Conservation (phyloP, 2,888 invertebrate species). For the Tetranychus piercei region DNA sequence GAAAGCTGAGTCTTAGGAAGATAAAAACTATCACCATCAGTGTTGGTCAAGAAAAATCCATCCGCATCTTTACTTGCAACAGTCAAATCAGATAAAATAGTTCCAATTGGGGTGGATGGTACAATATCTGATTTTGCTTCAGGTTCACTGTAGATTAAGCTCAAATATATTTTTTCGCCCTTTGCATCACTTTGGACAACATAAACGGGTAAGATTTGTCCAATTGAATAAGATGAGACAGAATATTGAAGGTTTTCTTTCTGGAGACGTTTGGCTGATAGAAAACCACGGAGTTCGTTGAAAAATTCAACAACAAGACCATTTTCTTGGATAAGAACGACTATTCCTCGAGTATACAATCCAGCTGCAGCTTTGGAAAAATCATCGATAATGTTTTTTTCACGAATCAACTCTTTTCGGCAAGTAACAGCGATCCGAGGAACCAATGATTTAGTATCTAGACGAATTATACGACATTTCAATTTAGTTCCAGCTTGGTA, state of each 20-base stretch:
- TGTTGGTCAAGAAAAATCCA: constrained; percentile 16
- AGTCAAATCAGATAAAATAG: not conserved
- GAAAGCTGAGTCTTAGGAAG: constrained; percentile 19
- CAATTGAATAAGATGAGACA: constrained; percentile 31
- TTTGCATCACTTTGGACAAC: not conserved
- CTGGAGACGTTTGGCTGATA: constrained; percentile 27
- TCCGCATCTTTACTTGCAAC: constrained; percentile 14
- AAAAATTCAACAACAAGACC: constrained; percentile 32
- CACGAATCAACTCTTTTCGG: constrained; percentile 32
- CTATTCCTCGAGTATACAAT: constrained; percentile 30
- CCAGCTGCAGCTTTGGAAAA: constrained; percentile 28
- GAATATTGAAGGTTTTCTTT: constrained; percentile 29
- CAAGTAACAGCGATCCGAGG: constrained; percentile 30
- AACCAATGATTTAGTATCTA: constrained; percentile 9
- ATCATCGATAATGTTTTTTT: constrained; percentile 28
- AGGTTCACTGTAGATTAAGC: not conserved
- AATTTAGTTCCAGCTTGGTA: constrained; percentile 30
- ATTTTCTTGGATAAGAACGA: constrained; percentile 29
- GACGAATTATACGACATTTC: constrained; percentile 31
- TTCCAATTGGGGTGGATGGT: not conserved
- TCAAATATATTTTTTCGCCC: constrained; percentile 5
- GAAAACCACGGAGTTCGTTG: constrained; percentile 31
- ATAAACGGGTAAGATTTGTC: constrained; percentile 30
- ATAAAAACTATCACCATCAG: constrained; percentile 11
- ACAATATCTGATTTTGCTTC: not conserved